Percentiles rank a stretch among this genome's conserved stretches.
phyloP scores from a whole-genome alignment of 2,888 invertebrate genomes.

The Parelbella ahira region DNA sequence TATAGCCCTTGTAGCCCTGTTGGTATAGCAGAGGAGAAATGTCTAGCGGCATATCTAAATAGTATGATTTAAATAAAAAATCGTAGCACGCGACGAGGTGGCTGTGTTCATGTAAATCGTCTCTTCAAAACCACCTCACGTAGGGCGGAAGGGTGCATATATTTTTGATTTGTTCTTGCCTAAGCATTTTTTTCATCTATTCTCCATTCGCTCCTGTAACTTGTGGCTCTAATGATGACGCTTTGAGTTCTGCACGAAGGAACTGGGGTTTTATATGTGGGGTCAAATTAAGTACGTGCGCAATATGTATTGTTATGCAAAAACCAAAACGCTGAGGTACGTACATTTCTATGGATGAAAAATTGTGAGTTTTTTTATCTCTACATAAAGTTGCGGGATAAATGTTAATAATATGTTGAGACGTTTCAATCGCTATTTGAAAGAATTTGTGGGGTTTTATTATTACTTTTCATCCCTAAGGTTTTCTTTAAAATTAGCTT shows the following conservation, averaged over 20 bases:
- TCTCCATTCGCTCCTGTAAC: constrained; percentile 33
- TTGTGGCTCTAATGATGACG: constrained; percentile 30
- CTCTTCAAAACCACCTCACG: constrained; percentile 68
- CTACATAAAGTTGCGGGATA: too few species aligned
- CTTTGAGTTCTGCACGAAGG: constrained; percentile 11
- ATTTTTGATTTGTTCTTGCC: constrained; percentile 78
- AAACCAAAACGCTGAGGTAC: constrained; percentile 4
- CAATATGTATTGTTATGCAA: constrained; percentile 12
- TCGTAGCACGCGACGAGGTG: constrained; percentile 70
- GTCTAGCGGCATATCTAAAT: constrained; percentile 71
- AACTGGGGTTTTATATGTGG: constrained; percentile 13
- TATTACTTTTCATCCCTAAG: too few species aligned
- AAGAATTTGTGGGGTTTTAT: too few species aligned
- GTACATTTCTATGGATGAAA: background rate
- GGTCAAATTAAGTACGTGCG: constrained; percentile 2
- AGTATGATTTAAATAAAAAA: constrained; percentile 79
- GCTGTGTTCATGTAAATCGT: constrained; percentile 63
- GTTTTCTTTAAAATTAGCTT: too few species aligned
- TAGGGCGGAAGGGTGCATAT: constrained; percentile 76
- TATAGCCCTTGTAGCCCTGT: constrained; percentile 44
- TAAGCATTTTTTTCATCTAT: constrained; percentile 64
- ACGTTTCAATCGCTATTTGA: too few species aligned
- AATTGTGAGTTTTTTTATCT: too few species aligned
- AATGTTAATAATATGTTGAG: too few species aligned
- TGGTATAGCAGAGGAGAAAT: constrained; percentile 51